A percentile compares a stretch with the other conserved stretches of the same genome.
Conservation (phyloP, 2,888 invertebrate genomes). For the Celastrina argiolus region DNA sequence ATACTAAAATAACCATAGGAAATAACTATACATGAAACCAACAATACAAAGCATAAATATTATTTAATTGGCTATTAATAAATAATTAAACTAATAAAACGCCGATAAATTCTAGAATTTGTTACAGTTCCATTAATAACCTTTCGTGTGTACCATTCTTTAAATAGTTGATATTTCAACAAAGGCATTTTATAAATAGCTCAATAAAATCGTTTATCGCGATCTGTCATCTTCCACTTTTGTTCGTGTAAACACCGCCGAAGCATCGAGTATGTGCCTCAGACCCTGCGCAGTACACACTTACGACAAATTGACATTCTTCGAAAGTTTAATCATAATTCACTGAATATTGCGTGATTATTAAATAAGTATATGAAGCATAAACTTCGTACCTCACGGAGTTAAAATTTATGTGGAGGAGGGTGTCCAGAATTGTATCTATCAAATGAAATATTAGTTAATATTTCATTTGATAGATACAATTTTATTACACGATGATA, state of each 20-base stretch:
- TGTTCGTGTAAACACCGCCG: neutral
- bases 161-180: conserved; percentile 1
- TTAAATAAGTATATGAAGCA: too few species aligned
- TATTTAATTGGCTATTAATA: neutral
- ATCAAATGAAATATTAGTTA: too few species aligned
- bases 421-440: too few species aligned
- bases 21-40: neutral
- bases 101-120: neutral
- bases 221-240: conserved; percentile 5
- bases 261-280: neutral
- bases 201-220: conserved; percentile 9
- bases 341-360: too few species aligned
- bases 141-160: neutral
- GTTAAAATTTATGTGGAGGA: too few species aligned
- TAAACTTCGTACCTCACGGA: too few species aligned
- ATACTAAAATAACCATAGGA: neutral
- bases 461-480: too few species aligned
- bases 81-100: neutral
- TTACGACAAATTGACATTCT: neutral
- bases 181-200: conserved; percentile 8
- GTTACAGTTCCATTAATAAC: neutral
- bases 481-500: too few species aligned
- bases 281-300: neutral
- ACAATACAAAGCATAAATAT: neutral
- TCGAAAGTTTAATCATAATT: neutral